phyloP scores from a whole-genome alignment of 1,140 invertebrate species.

The Euglossa dilemma region DNA sequence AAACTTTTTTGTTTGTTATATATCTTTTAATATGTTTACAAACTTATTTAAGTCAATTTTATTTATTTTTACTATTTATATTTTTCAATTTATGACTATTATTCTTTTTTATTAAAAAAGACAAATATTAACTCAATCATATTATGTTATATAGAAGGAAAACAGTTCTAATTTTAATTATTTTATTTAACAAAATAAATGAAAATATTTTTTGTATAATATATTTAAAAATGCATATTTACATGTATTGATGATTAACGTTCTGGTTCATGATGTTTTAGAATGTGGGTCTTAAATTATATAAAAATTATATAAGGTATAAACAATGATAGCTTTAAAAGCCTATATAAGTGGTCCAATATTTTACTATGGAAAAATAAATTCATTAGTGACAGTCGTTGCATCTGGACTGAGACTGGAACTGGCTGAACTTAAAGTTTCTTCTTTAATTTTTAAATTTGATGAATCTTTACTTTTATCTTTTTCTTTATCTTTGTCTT shows the following conservation, averaged over 20 bases:
- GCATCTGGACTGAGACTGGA: constrained; percentile 84
- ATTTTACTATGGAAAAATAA: constrained; percentile 71
- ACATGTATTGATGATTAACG: not conserved
- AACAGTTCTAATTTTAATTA: not conserved
- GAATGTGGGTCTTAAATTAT: constrained; percentile 25
- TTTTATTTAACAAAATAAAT: constrained; percentile 45
- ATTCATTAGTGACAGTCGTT: constrained; percentile 73
- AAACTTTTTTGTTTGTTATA: not conserved
- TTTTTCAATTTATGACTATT: not conserved
- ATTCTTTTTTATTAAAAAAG: not conserved
- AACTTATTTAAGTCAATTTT: not conserved
- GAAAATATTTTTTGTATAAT: constrained; percentile 30
- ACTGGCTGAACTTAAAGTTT: constrained; percentile 86
- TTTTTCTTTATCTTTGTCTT: constrained; percentile 76
- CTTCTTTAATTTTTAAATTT: constrained; percentile 82
- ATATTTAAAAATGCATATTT: constrained; percentile 46
- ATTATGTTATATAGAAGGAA: not conserved
- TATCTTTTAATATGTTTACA: constrained; percentile 2
- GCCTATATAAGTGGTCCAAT: not conserved
- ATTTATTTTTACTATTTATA: not conserved
- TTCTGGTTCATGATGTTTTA: constrained; percentile 8
- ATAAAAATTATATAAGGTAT: constrained; percentile 51
- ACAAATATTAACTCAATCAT: not conserved
- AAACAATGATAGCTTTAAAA: constrained; percentile 22
- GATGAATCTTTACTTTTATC: constrained; percentile 80